Conservation (phyloP, 2,888 invertebrate species). For the Apodemia duryi region DNA sequence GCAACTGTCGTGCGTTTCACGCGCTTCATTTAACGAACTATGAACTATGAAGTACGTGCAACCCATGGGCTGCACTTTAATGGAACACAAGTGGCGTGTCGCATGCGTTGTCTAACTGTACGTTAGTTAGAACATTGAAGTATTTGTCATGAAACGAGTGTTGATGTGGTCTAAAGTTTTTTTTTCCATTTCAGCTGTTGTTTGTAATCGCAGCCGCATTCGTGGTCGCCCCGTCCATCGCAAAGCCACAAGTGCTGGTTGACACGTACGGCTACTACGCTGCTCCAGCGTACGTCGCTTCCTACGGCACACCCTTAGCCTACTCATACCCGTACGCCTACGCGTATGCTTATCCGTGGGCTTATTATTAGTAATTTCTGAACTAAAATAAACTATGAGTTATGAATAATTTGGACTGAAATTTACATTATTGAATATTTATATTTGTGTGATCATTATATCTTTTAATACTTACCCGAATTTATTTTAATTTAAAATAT, state of each 20-base stretch:
- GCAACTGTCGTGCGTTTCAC: too few species aligned
- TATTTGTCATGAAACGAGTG: too few species aligned
- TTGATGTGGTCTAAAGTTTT: background rate
- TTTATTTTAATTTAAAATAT: too few species aligned
- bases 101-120: too few species aligned
- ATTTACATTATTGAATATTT: too few species aligned
- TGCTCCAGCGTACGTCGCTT: conserved; percentile 51
- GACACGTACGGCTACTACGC: conserved; percentile 59
- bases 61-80: too few species aligned
- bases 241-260: conserved; percentile 64
- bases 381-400: background rate
- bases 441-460: too few species aligned
- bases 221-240: conserved; percentile 47
- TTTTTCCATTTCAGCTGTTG: conserved; percentile 42
- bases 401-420: conserved; percentile 1
- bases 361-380: conserved; percentile 43
- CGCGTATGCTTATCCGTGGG: conserved; percentile 59
- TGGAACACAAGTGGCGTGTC: too few species aligned
- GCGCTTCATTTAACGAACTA: too few species aligned
- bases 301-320: conserved; percentile 54
- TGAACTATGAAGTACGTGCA: too few species aligned
- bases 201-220: conserved; percentile 46
- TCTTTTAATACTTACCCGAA: too few species aligned
- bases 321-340: conserved; percentile 68
- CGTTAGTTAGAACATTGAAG: too few species aligned